Conservation (phyloP, 1,140 invertebrate genomes). For the Macrobrachium rosenbergii region DNA sequence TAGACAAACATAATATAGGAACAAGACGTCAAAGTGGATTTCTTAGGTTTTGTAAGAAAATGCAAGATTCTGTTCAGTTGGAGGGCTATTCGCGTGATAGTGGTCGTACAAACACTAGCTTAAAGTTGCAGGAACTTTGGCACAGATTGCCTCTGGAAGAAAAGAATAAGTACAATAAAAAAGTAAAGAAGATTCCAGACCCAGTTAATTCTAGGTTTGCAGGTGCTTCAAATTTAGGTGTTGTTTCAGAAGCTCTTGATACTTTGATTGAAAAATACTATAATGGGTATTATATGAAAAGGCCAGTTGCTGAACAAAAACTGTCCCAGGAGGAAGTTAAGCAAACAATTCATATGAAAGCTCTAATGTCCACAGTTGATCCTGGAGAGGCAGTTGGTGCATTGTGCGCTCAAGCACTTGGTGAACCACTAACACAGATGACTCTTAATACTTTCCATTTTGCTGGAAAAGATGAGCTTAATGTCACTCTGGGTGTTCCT, state of each 20-base stretch:
- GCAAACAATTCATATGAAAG: slow-evolving; percentile 83
- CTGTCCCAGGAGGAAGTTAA: slow-evolving; percentile 71
- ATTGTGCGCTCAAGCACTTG: slow-evolving; percentile 93
- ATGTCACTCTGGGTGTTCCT: slow-evolving; percentile 96
- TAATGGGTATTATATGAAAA: slow-evolving; percentile 71
- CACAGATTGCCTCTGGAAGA: slow-evolving; percentile 52
- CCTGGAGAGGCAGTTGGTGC: slow-evolving; percentile 98
- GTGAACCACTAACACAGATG: slow-evolving; percentile 99
- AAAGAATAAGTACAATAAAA: slow-evolving; percentile 66
- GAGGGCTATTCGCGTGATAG: background rate
- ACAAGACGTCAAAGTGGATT: slow-evolving; percentile 70
- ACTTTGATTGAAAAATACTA: slow-evolving; percentile 79
- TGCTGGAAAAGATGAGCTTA: slow-evolving; percentile 99
- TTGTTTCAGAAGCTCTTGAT: slow-evolving; percentile 85
- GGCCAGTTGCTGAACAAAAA: slow-evolving; percentile 65
- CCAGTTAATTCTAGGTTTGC: slow-evolving; percentile 80
- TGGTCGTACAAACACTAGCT: slow-evolving; percentile 11
- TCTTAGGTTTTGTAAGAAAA: slow-evolving; percentile 63
- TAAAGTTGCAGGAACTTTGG: slow-evolving; percentile 68
- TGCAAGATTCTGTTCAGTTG: background rate
- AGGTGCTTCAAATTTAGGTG: slow-evolving; percentile 83
- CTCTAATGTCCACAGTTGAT: slow-evolving; percentile 81
- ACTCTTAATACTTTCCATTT: slow-evolving; percentile 99
- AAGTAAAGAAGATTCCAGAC: slow-evolving; percentile 72
- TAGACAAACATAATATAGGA: slow-evolving; percentile 72